Conservation (phyloP, 1,140 invertebrate species). For the Chrysomallon squamiferum region DNA sequence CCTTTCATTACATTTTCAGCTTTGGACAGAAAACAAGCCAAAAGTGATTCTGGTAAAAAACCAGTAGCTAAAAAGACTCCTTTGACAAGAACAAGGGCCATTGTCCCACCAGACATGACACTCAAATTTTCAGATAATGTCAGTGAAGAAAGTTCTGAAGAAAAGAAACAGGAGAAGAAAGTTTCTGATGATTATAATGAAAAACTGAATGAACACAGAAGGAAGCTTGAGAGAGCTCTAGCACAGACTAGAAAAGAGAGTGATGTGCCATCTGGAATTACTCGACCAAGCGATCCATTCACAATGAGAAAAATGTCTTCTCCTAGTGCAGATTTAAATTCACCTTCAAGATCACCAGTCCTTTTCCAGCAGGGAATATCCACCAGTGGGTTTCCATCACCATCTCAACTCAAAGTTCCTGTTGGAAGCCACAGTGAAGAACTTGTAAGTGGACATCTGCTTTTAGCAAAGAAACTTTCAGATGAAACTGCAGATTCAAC, state of each 20-base stretch:
- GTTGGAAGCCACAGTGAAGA: constrained; percentile 23
- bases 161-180: constrained; percentile 8
- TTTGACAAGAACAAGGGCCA: neutral
- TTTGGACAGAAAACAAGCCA: too few species aligned
- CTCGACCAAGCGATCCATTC: neutral
- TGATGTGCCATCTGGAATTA: neutral
- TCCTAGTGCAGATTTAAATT: neutral
- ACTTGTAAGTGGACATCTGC: constrained; percentile 58
- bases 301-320: neutral
- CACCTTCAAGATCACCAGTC: neutral
- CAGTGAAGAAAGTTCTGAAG: neutral
- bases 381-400: neutral
- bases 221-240: constrained; percentile 31
- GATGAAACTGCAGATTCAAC: constrained; percentile 57
- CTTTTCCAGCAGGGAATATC: neutral
- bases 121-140: neutral
- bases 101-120: constrained; percentile 7
- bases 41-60: too few species aligned
- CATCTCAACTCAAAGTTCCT: constrained; percentile 13
- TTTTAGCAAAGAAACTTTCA: constrained; percentile 62
- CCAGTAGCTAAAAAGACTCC: too few species aligned
- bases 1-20: too few species aligned
- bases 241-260: constrained; percentile 3
- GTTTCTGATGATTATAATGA: constrained; percentile 25
- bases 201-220: constrained; percentile 36